Base-by-base conservation (phyloP, 2,113 vertebrate genomes). In the Taurulus bubalis region DNA sequence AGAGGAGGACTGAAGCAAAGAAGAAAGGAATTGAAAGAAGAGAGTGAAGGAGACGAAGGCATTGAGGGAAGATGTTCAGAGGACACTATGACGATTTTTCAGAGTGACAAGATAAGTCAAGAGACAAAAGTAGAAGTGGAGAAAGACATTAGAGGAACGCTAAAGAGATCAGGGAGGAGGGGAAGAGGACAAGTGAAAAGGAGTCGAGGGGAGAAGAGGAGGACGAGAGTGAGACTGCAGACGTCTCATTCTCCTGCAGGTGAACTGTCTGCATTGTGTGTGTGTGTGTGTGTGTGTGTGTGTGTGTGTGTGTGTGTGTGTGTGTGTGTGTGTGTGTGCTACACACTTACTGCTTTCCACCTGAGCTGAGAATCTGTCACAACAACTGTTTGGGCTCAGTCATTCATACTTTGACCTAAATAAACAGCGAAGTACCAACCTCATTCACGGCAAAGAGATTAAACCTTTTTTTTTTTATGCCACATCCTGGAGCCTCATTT, bases 391-490 rank as follows among this genome's bases (percentile, higher is more conserved):
- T 58, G 55, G 55, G 55, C 24, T 58, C 55, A 67, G 40, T 15
- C 55, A 36, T 7, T 64, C 64, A 34, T 0, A 22, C 24, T 53
- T 2, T 82, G 85, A 77, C 76, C 85, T 67, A 56, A 85, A 87
- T 85, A 82, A 65, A 76, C 78, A 72, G 24, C 16, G 38, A 34
- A 22, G 30, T 20, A 24, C 32, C 55, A 64, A 75, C 53, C 36
- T 59, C 36, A 20, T 14, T 49, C 45, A 47, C 15, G 4, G 45
- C 4, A 62, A 42, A 62, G 24, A n/a, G 36, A 3, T 22, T n/a
- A 9, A 40, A 40, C 24, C 34, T 34, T 20, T 36, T 70, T 36
- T 24, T 20, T 49, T 56, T 30, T 20, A 14, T 6, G 32, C 16
- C 9, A 0, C 28, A 32, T 63, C 69, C 51, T 3, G 0, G 12